Conservation (phyloP, 2,888 invertebrate genomes). For the Spodoptera littoralis region DNA sequence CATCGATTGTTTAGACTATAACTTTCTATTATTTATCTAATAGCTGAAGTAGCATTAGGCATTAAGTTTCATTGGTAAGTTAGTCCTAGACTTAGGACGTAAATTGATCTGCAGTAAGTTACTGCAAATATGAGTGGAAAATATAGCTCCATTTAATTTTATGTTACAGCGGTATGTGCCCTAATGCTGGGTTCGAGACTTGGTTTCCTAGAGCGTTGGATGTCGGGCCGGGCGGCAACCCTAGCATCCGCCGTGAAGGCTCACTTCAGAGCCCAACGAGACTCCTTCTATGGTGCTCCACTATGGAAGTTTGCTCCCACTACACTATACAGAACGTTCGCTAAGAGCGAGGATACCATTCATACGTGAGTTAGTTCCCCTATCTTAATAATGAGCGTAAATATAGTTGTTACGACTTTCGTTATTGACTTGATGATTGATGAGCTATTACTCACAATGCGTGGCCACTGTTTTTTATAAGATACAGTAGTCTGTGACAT, state of each 20-base stretch:
- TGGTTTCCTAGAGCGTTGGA: slow-evolving; percentile 91
- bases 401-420: slow-evolving; percentile 29
- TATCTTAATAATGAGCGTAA: slow-evolving; percentile 26
- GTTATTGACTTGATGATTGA: slow-evolving; percentile 33
- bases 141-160: neutral
- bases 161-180: slow-evolving; percentile 91
- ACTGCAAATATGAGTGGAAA: no score
- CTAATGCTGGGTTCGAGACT: slow-evolving; percentile 93
- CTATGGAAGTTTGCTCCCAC: slow-evolving; percentile 95
- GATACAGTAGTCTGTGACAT: slow-evolving; percentile 30
- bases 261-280: slow-evolving; percentile 93
- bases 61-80: no score
- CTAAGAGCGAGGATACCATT: slow-evolving; percentile 93
- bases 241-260: slow-evolving; percentile 93
- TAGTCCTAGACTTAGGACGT: no score
- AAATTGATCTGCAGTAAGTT: no score
- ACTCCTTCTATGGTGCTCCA: slow-evolving; percentile 94
- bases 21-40: no score
- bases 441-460: slow-evolving; percentile 29
- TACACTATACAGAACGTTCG: slow-evolving; percentile 91
- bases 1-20: no score
- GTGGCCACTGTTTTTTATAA: slow-evolving; percentile 30
- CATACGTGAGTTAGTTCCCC: slow-evolving; percentile 90
- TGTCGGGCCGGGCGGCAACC: slow-evolving; percentile 89
- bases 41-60: no score